Conservation (phyloP, 2,888 invertebrate genomes). For the Tubiluchus corallicola region DNA sequence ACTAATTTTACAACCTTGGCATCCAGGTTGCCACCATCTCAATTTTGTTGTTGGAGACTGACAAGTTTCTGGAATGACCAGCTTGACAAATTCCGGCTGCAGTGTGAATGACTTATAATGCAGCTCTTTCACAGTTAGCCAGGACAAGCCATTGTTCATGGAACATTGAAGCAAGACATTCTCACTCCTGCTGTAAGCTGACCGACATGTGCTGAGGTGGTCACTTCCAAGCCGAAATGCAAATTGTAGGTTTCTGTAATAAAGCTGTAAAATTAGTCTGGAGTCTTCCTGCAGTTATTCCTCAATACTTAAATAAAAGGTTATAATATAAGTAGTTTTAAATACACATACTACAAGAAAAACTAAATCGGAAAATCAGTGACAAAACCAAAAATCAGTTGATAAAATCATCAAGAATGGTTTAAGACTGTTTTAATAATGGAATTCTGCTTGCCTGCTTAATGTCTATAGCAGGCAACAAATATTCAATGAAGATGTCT, state of each 20-base stretch:
- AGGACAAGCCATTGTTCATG: slow-evolving; percentile 25
- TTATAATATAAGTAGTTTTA: slow-evolving; percentile 1
- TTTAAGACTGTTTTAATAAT: too few relatives aligned
- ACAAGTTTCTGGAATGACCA: slow-evolving; percentile 24
- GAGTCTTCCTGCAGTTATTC: too few relatives aligned
- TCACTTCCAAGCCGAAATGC: slow-evolving; percentile 23
- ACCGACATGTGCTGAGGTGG: slow-evolving; percentile 18
- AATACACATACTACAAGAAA: too few relatives aligned
- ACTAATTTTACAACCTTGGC: too few relatives aligned
- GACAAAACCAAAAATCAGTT: too few relatives aligned
- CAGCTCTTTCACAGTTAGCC: slow-evolving; percentile 22
- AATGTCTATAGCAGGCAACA: too few relatives aligned
- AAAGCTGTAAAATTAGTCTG: too few relatives aligned
- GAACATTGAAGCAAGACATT: slow-evolving; percentile 27
- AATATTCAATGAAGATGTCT: too few relatives aligned
- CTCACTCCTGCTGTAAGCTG: slow-evolving; percentile 21
- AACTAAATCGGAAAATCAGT: too few relatives aligned
- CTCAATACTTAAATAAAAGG: not conserved
- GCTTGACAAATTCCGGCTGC: slow-evolving; percentile 20
- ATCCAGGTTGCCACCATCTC: slow-evolving; percentile 31
- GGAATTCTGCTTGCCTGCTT: too few relatives aligned
- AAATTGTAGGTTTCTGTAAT: slow-evolving; percentile 27
- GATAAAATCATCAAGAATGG: too few relatives aligned
- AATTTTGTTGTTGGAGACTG: slow-evolving; percentile 25
- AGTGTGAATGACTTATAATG: slow-evolving; percentile 21